Conservation (phyloP, 2,797 vertebrate species). For the Myotis pilosus region DNA sequence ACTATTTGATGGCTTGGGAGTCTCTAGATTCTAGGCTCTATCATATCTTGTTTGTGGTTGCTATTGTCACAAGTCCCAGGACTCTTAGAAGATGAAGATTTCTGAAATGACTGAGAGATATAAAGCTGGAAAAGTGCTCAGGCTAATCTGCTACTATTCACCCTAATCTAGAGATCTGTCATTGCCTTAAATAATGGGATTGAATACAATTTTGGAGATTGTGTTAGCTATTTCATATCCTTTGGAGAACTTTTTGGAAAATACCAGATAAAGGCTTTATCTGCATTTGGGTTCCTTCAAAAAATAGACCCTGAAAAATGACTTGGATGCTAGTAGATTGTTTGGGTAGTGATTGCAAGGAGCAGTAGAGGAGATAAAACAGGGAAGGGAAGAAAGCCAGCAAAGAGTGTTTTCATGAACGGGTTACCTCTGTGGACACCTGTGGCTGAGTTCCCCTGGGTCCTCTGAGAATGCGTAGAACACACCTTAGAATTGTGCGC, state of each 20-base stretch:
- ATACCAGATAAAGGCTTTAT: not conserved
- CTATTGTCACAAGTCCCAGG: not conserved
- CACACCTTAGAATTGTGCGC: not conserved
- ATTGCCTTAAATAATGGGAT: not conserved
- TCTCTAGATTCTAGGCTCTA: not conserved
- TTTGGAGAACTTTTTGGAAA: not conserved
- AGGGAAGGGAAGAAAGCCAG: not conserved
- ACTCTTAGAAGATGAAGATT: not conserved
- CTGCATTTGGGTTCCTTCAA: not conserved
- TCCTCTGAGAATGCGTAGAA: not conserved
- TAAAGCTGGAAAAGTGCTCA: not conserved
- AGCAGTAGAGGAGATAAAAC: not conserved
- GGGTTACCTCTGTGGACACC: not conserved
- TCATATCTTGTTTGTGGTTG: not conserved
- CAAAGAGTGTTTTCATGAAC: not conserved
- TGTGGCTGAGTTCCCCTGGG: not conserved
- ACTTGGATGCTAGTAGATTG: not conserved
- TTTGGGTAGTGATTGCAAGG: not conserved
- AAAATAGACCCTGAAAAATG: not conserved
- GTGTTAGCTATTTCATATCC: not conserved
- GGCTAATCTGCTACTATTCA: not conserved
- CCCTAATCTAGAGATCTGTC: not conserved
- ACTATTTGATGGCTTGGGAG: not conserved
- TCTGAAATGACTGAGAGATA: not conserved
- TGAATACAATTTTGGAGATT: not conserved